Percentiles rank a stretch among this genome's conserved stretches.
phyloP scores from a whole-genome alignment of 2,113 vertebrate species.

The Sciurus niger region DNA sequence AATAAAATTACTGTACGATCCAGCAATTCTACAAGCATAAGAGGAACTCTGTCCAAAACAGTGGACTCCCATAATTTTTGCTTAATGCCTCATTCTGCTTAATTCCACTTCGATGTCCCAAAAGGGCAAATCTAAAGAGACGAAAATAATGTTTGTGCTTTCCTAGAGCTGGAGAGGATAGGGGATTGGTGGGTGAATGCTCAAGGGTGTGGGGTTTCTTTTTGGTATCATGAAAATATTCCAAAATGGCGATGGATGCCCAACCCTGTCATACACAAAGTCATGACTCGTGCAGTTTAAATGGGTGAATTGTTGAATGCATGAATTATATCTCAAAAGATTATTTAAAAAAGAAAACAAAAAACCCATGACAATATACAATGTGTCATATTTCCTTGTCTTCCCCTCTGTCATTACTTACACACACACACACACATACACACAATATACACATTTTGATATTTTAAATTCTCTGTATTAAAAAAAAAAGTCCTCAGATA shows the following conservation, averaged over 20 bases:
- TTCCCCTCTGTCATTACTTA: background rate
- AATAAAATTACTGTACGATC: background rate
- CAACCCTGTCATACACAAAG: background rate
- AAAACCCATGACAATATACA: background rate
- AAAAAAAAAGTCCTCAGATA: background rate
- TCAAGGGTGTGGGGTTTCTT: background rate
- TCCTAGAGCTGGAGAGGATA: background rate
- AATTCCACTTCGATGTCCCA: background rate
- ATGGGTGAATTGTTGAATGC: background rate
- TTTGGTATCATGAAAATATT: background rate
- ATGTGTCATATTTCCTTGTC: background rate
- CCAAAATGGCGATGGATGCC: background rate
- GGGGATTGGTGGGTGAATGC: no score
- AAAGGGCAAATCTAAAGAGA: background rate
- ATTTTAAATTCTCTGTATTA: background rate
- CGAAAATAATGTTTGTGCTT: background rate
- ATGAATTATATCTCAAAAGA: background rate
- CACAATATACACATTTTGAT: background rate
- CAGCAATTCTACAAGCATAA: background rate
- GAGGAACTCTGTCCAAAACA: background rate
- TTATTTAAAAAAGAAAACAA: background rate
- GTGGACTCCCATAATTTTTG: background rate
- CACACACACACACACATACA: background rate
- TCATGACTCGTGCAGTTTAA: background rate
- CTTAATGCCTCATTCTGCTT: background rate